A percentile compares a stretch with the other conserved stretches of the same genome.
Conservation (phyloP, 2,888 invertebrate species). For the Phragmatobia fuliginosa region DNA sequence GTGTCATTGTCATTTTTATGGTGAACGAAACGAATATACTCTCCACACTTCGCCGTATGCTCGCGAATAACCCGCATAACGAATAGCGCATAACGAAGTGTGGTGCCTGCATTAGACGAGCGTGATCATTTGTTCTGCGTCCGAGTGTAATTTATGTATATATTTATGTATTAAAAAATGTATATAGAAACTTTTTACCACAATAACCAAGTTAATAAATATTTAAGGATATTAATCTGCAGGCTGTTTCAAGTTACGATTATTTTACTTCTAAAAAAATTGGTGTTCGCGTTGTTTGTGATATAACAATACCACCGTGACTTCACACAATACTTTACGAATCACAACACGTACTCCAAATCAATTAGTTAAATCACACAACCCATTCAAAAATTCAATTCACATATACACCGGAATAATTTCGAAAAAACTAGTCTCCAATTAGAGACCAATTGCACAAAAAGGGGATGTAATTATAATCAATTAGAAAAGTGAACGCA, state of each 20-base stretch:
- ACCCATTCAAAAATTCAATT: conserved; percentile 26
- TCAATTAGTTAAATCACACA: conserved; percentile 40
- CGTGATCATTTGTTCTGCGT: too few species aligned
- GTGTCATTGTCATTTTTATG: too few species aligned
- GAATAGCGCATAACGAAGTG: too few species aligned
- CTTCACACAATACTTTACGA: conserved; percentile 13
- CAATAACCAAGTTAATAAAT: too few species aligned
- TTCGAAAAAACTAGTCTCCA: conserved; percentile 47
- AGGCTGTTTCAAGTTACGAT: not conserved
- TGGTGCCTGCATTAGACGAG: too few species aligned
- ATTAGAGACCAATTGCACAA: conserved; percentile 56
- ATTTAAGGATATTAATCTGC: too few species aligned
- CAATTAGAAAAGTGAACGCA: conserved; percentile 69
- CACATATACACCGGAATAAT: conserved; percentile 38
- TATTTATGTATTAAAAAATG: too few species aligned
- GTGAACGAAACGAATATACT: too few species aligned
- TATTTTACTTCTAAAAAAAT: not conserved
- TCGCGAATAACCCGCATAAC: too few species aligned
- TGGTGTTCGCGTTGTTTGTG: not conserved
- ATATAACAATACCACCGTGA: conserved; percentile 12
- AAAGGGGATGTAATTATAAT: conserved; percentile 69
- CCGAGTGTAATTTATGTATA: too few species aligned
- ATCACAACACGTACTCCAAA: conserved; percentile 19
- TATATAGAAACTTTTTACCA: too few species aligned
- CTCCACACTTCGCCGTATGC: too few species aligned